Conservation (phyloP, 1,140 invertebrate genomes). For the Neodiprion fabricii region DNA sequence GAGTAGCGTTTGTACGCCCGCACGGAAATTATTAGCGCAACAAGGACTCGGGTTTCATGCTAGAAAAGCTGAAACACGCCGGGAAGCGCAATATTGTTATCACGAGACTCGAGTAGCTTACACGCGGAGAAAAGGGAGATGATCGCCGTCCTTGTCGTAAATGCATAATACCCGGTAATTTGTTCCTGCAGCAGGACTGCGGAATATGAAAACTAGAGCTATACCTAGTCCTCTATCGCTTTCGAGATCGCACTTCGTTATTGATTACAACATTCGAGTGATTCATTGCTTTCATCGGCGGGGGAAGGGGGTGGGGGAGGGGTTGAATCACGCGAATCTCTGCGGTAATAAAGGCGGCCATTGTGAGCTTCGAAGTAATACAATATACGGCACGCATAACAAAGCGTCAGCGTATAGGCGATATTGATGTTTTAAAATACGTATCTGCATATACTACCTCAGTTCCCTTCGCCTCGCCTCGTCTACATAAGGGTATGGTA, state of each 20-base stretch:
- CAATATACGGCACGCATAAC: constrained; percentile 49
- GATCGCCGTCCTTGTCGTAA: too few species aligned
- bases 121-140: too few species aligned
- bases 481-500: constrained; percentile 43
- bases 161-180: not conserved
- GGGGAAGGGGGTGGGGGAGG: constrained; percentile 22
- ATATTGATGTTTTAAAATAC: constrained; percentile 58
- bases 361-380: constrained; percentile 54
- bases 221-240: not conserved
- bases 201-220: not conserved
- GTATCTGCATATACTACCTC: constrained; percentile 49
- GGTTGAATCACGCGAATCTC: constrained; percentile 17
- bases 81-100: too few species aligned
- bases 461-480: constrained; percentile 16
- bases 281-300: constrained; percentile 50
- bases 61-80: too few species aligned
- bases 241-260: constrained; percentile 26
- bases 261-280: constrained; percentile 49
- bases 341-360: constrained; percentile 28
- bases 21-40: too few species aligned
- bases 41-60: too few species aligned
- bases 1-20: too few species aligned
- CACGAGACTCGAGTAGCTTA: too few species aligned
- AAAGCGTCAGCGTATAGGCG: constrained; percentile 48
- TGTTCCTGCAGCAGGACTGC: not conserved